Conservation (phyloP, 2,113 vertebrate genomes). For the Myanophis thanlyinensis region DNA sequence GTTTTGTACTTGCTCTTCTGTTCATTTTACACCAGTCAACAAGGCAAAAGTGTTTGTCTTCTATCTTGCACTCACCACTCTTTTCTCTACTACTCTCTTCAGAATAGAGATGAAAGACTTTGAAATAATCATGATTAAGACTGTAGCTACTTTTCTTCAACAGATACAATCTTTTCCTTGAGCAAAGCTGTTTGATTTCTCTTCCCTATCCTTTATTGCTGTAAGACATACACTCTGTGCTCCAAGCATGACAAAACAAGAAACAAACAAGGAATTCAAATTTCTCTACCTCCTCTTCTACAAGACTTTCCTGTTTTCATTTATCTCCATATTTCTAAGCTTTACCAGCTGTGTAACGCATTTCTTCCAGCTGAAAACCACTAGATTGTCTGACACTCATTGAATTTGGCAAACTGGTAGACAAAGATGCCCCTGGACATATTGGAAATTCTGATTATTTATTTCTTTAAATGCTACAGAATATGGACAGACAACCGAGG, state of each 20-base stretch:
- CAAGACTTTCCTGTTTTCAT: not conserved
- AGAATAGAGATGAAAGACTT: conserved; percentile 20
- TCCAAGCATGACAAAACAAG: conserved; percentile 33
- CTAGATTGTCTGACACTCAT: not conserved
- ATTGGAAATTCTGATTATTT: not conserved
- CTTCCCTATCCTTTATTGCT: not conserved
- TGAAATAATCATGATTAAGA: conserved; percentile 18
- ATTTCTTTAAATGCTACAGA: conserved; percentile 1
- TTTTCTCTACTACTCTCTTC: not conserved
- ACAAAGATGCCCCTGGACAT: conserved; percentile 23
- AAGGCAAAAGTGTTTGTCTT: conserved; percentile 35
- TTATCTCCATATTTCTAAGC: not conserved
- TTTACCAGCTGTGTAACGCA: not conserved
- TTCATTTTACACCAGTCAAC: conserved; percentile 21
- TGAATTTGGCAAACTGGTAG: conserved; percentile 7
- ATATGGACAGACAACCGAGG: not conserved
- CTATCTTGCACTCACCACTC: conserved; percentile 12
- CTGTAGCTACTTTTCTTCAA: conserved; percentile 13
- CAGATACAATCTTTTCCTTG: not conserved
- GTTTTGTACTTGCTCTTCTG: not conserved
- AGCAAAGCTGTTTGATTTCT: conserved; percentile 16
- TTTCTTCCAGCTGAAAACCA: conserved; percentile 9
- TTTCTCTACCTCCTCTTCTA: not conserved
- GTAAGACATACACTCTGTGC: not conserved
- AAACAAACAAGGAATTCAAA: conserved; percentile 28